Conservation (phyloP, 2,113 vertebrate genomes). For the Holacanthus passer region DNA sequence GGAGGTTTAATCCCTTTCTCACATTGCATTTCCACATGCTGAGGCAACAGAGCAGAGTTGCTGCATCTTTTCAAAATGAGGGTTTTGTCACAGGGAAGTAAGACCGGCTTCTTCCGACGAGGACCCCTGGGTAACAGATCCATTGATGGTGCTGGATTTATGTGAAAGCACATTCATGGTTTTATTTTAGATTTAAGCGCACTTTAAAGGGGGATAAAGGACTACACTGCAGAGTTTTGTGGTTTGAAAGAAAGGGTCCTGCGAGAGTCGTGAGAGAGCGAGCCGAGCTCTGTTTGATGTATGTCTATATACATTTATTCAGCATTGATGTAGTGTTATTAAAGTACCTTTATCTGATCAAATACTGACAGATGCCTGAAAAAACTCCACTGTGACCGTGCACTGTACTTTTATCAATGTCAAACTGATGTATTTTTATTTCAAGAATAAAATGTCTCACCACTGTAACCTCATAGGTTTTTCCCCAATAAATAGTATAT, state of each 20-base stretch:
- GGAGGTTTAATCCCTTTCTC: constrained; percentile 73
- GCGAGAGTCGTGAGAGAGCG: constrained; percentile 32
- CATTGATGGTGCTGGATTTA: constrained; percentile 68
- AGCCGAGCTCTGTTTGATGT: constrained; percentile 39
- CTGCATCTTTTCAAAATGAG: constrained; percentile 21
- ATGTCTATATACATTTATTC: constrained; percentile 41
- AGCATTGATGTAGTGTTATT: constrained; percentile 10
- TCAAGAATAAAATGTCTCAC: not conserved
- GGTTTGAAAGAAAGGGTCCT: constrained; percentile 43
- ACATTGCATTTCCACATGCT: constrained; percentile 70
- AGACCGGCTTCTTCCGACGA: constrained; percentile 43
- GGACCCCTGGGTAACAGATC: constrained; percentile 63
- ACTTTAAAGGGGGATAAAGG: constrained; percentile 68
- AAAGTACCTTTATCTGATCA: constrained; percentile 12
- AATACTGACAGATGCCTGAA: constrained; percentile 29
- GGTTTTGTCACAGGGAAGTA: constrained; percentile 59
- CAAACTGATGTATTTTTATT: constrained; percentile 11
- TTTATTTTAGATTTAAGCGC: constrained; percentile 69
- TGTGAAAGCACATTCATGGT: constrained; percentile 67
- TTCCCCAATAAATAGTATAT: not conserved
- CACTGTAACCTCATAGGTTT: not conserved
- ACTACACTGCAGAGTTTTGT: constrained; percentile 45
- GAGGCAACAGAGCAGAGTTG: constrained; percentile 56
- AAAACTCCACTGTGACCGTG: constrained; percentile 7
- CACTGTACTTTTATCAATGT: constrained; percentile 15